A percentile compares a stretch with the other conserved stretches of the same genome.
These are phyloP conservation scores for Propithecus coquereli DNA, from an alignment of 2,113 vertebrate species.

Conservation along the genomic window DNA sequence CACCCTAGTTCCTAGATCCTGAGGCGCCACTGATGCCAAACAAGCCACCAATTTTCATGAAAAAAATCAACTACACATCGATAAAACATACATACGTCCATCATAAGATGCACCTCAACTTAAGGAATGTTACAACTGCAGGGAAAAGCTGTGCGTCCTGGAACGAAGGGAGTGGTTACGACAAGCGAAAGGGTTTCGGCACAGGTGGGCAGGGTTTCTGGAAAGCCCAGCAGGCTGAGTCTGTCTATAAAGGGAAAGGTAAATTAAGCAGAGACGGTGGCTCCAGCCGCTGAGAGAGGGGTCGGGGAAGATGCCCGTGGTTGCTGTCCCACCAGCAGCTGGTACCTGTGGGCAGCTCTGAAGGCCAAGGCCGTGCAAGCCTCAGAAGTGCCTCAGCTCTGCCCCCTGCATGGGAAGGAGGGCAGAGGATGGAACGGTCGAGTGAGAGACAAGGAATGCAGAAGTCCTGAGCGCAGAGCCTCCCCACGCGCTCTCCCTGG, in stretches of 20 bases:
- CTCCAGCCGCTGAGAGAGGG: background rate
- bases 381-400: background rate
- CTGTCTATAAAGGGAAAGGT: background rate
- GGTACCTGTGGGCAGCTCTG: background rate
- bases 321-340: background rate
- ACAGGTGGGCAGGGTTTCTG: background rate
- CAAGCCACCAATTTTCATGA: fast-evolving
- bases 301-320: background rate
- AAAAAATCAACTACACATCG: background rate
- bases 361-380: background rate
- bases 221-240: too few relatives aligned
- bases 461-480: background rate
- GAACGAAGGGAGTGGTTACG: background rate
- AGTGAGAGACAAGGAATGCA: background rate
- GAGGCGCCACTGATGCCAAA: background rate
- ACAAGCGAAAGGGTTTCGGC: background rate
- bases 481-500: background rate
- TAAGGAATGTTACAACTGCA: background rate
- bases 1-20: background rate
- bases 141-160: background rate
- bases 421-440: background rate
- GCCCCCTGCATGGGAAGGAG: too few relatives aligned
- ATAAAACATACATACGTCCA: background rate
- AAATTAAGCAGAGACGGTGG: background rate
- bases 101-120: background rate